A percentile compares a stretch with the other conserved stretches of the same genome.
These are phyloP conservation scores for Tragopan temminckii DNA, from an alignment of 2,797 vertebrate genomes.

Conservation along the genomic window DNA sequence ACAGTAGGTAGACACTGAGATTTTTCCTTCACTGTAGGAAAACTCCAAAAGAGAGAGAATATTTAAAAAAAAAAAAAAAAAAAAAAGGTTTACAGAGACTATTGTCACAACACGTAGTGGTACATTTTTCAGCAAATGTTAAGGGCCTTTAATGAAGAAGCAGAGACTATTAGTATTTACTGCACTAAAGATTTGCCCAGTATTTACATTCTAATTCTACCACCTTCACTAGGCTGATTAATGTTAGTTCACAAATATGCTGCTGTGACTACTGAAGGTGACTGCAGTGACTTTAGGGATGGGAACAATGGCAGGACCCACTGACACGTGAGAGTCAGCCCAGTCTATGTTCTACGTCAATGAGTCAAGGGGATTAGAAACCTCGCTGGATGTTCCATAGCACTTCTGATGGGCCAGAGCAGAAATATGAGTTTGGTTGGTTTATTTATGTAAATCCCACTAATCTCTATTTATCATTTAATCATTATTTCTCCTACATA, in stretches of 20 bases:
- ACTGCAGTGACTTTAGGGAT: not conserved
- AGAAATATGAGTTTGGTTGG: not conserved
- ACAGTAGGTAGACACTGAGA: not conserved
- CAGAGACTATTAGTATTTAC: not conserved
- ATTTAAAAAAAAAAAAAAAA: not conserved
- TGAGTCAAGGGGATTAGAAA: not conserved
- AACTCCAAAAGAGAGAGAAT: not conserved
- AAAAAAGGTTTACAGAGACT: not conserved
- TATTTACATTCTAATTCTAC: not conserved
- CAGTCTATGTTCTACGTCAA: not conserved
- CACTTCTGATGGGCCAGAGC: not conserved
- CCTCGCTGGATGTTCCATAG: not conserved
- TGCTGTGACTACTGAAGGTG: not conserved
- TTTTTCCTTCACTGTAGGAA: not conserved
- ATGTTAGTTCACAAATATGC: not conserved
- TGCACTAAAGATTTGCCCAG: not conserved
- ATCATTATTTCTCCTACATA: not conserved
- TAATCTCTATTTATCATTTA: not conserved
- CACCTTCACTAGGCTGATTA: rapidly evolving
- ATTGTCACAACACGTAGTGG: not conserved
- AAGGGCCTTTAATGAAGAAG: not conserved
- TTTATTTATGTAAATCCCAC: not conserved
- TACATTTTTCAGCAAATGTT: not conserved
- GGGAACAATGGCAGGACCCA: not conserved
- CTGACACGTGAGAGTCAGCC: rapidly evolving